Base-by-base conservation (phyloP, 2,888 invertebrate genomes). In the Laspeyria flexula region DNA sequence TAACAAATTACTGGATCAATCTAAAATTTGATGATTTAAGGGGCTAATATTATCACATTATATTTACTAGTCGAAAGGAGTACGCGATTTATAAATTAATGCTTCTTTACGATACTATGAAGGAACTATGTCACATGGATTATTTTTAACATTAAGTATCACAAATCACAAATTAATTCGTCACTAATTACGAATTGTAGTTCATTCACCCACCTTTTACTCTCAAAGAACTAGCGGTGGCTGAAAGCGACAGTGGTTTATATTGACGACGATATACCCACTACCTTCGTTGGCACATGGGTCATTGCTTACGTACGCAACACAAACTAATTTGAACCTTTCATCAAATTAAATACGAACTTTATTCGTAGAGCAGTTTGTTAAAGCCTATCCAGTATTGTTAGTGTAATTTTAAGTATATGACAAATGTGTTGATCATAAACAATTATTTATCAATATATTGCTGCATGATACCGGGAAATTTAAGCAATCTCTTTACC, bases 241-340 rank as follows among this genome's bases (percentile, higher is more conserved):
- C 84, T 78, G 88, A 89, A 88, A 88, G 83, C 83, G 86, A 88
- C 86, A 85, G 87, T 86, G 86, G 85, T 84, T 90, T 92, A 88
- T 91, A 91, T 89, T 81, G 82, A 81, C 83, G 80, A 71, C 72
- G 69, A 77, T 81, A 81, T 85, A 85, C 84, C 90, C 90, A 90
- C 91, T 86, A 89, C 90, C 83, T 79, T 77, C 63, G 68, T 74
- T 75, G 72, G 72, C 71, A 72, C 78, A 76, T 76, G 77, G 85
- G 69, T 78, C 85, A 79, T 71, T 65, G 61, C 60, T 56, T 64
- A 55, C 56, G 52, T 47, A 60, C 43, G 55, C 44, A 35, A 33
- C 35, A 41, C 79, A 73, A 29, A 56, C 79, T 48, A 88, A 67
- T 81, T 75, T 84, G 59, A 69, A 72, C 86, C 84, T 83, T 86